phyloP scores from a whole-genome alignment of 53 echinoderm and acorn worm species.

The Astropecten irregularis region DNA sequence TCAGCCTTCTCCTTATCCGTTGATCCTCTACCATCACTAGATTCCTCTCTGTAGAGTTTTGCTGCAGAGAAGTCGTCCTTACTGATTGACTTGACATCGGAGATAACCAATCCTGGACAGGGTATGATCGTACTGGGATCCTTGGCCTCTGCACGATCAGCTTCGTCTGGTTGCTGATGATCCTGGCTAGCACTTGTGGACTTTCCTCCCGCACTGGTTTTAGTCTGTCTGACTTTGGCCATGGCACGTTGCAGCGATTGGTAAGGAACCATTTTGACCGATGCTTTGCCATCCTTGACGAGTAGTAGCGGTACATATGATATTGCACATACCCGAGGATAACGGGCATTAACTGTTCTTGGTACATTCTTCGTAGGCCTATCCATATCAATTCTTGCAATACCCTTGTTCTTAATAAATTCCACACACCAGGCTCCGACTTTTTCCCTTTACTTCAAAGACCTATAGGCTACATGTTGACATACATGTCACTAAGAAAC shows the following conservation, averaged over 20 bases:
- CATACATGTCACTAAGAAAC: too few relatives aligned
- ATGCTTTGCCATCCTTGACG: conserved; percentile 5
- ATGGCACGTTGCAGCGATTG: conserved; percentile 5
- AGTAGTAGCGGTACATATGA: conserved; percentile 32
- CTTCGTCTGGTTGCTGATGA: background rate
- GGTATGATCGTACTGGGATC: background rate
- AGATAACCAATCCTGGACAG: background rate
- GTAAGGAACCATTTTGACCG: conserved; percentile 24
- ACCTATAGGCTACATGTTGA: too few relatives aligned
- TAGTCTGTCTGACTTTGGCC: background rate
- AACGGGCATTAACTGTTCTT: too few relatives aligned
- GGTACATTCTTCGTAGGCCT: too few relatives aligned
- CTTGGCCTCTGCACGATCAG: too few relatives aligned
- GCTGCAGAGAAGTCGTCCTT: conserved; percentile 6
- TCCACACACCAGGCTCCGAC: too few relatives aligned
- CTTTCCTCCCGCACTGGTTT: background rate
- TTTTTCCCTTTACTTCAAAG: too few relatives aligned
- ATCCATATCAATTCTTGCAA: too few relatives aligned
- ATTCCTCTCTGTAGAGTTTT: too few relatives aligned
- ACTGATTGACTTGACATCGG: conserved; percentile 35
- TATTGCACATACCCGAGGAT: too few relatives aligned
- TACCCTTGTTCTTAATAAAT: too few relatives aligned
- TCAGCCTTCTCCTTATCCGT: background rate
- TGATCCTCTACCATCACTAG: background rate
- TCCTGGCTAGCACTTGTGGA: background rate